A percentile compares a stretch with the other conserved stretches of the same genome.
phyloP scores from a whole-genome alignment of 1,140 invertebrate species.

The Drosophila punjabiensis region DNA sequence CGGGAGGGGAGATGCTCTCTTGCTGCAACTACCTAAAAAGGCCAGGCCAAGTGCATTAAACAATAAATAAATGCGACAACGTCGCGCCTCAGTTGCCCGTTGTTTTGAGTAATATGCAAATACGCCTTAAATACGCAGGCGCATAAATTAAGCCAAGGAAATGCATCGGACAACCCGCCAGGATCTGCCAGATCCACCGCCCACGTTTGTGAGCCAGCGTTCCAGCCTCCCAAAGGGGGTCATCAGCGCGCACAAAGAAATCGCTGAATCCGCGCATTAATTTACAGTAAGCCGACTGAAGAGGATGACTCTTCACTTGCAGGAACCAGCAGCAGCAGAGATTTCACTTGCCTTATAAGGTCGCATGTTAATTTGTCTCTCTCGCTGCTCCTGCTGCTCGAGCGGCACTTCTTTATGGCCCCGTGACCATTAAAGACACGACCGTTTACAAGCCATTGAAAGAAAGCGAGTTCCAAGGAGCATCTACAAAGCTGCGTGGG shows the following conservation, averaged over 20 bases:
- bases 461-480: constrained; percentile 63
- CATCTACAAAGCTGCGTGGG: constrained; percentile 47
- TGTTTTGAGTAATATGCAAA: constrained; percentile 83
- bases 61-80: constrained; percentile 78
- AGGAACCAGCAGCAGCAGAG: constrained; percentile 45
- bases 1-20: constrained; percentile 30
- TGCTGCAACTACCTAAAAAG: constrained; percentile 64
- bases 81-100: constrained; percentile 61
- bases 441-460: constrained; percentile 69
- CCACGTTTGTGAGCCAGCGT: constrained; percentile 32
- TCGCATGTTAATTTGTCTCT: constrained; percentile 61
- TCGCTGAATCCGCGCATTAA: constrained; percentile 56
- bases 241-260: constrained; percentile 72
- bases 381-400: constrained; percentile 44
- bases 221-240: constrained; percentile 48
- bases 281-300: constrained; percentile 73
- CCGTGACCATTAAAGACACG: constrained; percentile 51
- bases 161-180: constrained; percentile 54
- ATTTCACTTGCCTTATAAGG: constrained; percentile 76
- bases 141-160: constrained; percentile 79
- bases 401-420: constrained; percentile 39
- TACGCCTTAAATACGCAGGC: constrained; percentile 70
- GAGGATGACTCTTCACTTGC: constrained; percentile 57
- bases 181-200: constrained; percentile 45
- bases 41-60: constrained; percentile 76